Percentiles rank a stretch among this genome's conserved stretches.
phyloP scores from a whole-genome alignment of 2,888 invertebrate species.

The Yponomeuta sedellus region DNA sequence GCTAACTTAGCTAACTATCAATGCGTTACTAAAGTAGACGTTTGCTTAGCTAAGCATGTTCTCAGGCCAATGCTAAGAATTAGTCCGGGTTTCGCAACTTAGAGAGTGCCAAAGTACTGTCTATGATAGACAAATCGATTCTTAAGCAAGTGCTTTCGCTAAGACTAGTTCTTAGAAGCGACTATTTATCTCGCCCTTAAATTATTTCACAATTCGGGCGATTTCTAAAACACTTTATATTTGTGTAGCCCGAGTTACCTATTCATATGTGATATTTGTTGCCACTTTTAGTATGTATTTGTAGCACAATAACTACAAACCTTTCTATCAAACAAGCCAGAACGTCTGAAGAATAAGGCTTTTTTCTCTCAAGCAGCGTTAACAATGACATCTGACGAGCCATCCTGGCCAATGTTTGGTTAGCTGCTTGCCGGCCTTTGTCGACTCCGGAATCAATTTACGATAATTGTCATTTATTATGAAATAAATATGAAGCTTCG shows the following conservation, averaged over 20 bases:
- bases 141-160: no score
- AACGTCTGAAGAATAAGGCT: conserved; percentile 38
- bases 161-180: no score
- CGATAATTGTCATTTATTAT: conserved; percentile 76
- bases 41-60: no score
- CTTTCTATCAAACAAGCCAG: conserved; percentile 37
- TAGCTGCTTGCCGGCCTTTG: conserved; percentile 75
- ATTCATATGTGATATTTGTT: conserved; percentile 48
- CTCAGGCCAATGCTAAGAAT: no score
- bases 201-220: no score
- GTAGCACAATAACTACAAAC: conserved; percentile 53
- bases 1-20: no score
- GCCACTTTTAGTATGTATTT: conserved; percentile 33
- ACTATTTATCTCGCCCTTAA: no score
- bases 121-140: no score
- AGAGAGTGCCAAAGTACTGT: no score
- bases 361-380: conserved; percentile 29
- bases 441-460: conserved; percentile 69
- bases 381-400: conserved; percentile 67
- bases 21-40: no score
- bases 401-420: conserved; percentile 81
- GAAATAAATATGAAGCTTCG: conserved; percentile 74
- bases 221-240: not conserved
- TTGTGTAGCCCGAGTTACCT: conserved; percentile 27
- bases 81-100: no score